A percentile compares a stretch with the other conserved stretches of the same genome.
phyloP scores from a whole-genome alignment of 2,888 invertebrate genomes.

The Mylabris sibirica region DNA sequence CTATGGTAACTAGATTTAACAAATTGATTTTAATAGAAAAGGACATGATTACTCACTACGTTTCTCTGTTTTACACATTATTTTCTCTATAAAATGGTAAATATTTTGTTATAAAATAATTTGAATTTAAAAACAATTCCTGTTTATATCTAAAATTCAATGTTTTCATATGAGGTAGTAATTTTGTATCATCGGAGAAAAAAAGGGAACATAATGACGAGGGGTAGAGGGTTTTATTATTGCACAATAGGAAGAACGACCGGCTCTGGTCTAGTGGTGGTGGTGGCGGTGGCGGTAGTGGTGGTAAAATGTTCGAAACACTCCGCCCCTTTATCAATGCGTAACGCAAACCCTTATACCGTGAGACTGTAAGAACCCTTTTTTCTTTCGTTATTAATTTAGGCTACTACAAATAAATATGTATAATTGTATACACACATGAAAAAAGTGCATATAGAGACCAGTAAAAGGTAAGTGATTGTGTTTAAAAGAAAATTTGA shows the following conservation, averaged over 20 bases:
- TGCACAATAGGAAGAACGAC: conserved; percentile 10
- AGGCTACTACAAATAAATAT: not conserved
- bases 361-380: not conserved
- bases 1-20: not conserved
- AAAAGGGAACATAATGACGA: not conserved
- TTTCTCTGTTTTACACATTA: not conserved
- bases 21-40: not conserved
- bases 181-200: not conserved
- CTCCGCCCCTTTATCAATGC: conserved; percentile 3
- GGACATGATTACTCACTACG: not conserved
- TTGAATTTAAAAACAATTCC: not conserved
- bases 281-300: not conserved
- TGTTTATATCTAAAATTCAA: not conserved
- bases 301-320: not conserved
- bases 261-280: not conserved
- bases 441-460: too few species aligned
- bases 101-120: too few species aligned
- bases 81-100: not conserved
- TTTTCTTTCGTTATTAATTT: not conserved
- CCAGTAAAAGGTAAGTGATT: too few species aligned
- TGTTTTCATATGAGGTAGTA: not conserved
- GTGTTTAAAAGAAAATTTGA: too few species aligned
- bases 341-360: not conserved
- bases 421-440: too few species aligned
- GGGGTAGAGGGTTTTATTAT: not conserved